Conservation (phyloP, 2,797 vertebrate species). For the Microcaecilia unicolor region DNA sequence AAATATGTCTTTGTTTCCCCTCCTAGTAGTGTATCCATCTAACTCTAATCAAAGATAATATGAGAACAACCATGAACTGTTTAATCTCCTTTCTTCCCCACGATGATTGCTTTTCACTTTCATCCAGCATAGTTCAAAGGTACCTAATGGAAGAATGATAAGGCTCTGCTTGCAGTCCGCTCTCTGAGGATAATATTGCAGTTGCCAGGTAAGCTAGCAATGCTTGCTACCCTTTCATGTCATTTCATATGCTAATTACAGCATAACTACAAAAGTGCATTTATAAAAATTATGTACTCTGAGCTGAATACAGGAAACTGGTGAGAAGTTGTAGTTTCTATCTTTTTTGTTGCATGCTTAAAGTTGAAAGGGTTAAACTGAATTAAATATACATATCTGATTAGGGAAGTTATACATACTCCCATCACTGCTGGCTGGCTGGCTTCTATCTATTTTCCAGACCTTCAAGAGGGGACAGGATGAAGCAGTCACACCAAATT, state of each 20-base stretch:
- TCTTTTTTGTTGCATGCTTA: no score
- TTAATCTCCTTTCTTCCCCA: neutral
- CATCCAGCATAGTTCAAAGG: neutral
- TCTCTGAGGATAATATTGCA: neutral
- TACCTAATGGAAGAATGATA: conserved; percentile 1
- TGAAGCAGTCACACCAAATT: no score
- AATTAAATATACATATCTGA: no score
- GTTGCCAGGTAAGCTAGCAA: neutral
- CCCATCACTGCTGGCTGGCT: no score
- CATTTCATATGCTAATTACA: neutral
- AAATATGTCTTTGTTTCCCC: no score
- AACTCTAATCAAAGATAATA: neutral
- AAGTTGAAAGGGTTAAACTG: no score
- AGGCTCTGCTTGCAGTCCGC: neutral
- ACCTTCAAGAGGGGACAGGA: no score
- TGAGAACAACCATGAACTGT: neutral
- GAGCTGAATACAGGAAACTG: neutral
- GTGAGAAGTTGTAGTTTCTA: no score
- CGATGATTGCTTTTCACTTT: neutral
- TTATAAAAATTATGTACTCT: conserved; percentile 9
- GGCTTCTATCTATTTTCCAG: no score
- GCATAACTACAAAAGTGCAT: neutral
- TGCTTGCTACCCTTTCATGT: conserved; percentile 1
- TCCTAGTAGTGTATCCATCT: no score
- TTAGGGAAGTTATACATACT: no score